Base-by-base conservation (phyloP, 2,797 vertebrate species). In the Chelon labrosus region DNA sequence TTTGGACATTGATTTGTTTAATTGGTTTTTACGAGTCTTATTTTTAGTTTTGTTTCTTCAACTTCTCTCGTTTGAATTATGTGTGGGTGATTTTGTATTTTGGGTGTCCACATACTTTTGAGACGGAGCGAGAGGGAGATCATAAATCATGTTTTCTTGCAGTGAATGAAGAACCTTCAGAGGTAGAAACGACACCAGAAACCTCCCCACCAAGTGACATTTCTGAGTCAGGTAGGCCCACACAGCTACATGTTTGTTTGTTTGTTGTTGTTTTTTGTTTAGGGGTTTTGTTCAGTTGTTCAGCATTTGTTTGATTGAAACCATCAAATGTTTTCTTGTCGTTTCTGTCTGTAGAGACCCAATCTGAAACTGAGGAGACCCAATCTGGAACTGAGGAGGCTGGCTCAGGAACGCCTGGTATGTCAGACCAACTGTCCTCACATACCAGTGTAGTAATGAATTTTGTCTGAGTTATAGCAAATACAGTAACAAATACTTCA, bases 321-420 rank as follows among this genome's bases (percentile, higher is more conserved):
- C 10, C 5, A 22, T 60, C n/a, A 38, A 11, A 58, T 58, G 27
- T 65, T 49, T 67, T 14, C 0, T 20, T 64, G 10, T 62, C 71
- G 57, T 65, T 77, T 74, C 10, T 63, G 65, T 27, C 0, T 63
- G 59, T 0, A 0, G 63, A 37, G 0, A 54, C 49, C 0, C 0
- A 0, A 8, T 22, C 22, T 22, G 22, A 22, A 22, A 22, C 22
- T 22, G 1, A 0, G 14, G 63, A 37, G 0, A 54, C 49, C 0
- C 0, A 0, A 8, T 22, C 22, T 22, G 22, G 3, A 22, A 22
- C 22, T 22, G 1, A 0, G n/a, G n/a, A n/a, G 39, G 13, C 25
- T 2, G 63, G 50, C 19, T 81, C 71, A 55, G 74, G 64, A 50
- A 27, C 25, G 25, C 25, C 2, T 3, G 60, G 65, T 78, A 80